A percentile compares a stretch with the other conserved stretches of the same genome.
Evolutionary conservation across 2,888 invertebrate genomes (phyloP).

Genomic region (Drepana falcataria): DNA sequence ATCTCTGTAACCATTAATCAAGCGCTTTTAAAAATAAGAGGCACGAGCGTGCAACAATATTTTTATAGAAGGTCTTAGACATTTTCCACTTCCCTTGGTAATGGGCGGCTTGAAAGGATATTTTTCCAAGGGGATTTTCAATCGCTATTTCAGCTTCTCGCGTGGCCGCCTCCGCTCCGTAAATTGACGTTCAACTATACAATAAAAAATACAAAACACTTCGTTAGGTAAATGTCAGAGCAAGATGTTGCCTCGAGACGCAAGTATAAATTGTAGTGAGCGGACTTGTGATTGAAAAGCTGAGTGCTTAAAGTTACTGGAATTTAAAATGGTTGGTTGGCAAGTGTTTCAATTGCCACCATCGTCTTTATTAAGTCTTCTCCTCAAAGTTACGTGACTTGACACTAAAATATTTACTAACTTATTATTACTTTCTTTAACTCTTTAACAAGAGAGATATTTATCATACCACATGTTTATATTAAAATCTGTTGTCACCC

Average conservation of each 20-base stretch:
- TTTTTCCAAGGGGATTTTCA: constrained; percentile 32
- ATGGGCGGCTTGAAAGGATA: constrained; percentile 39
- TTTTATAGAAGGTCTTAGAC: constrained; percentile 15
- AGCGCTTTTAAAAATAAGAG: constrained; percentile 25
- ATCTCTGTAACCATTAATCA: constrained; percentile 16
- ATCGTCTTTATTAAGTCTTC: background rate
- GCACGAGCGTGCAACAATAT: constrained; percentile 17
- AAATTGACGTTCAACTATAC: constrained; percentile 48
- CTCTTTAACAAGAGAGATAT: too few relatives aligned
- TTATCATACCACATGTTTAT: too few relatives aligned
- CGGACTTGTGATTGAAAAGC: background rate
- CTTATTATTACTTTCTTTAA: too few relatives aligned
- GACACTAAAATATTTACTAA: too few relatives aligned
- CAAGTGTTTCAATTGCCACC: background rate
- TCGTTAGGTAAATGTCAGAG: constrained; percentile 10
- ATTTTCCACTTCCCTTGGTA: constrained; percentile 33
- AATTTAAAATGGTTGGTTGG: background rate
- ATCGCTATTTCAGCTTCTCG: constrained; percentile 40
- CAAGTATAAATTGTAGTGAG: background rate
- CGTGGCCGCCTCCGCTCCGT: constrained; percentile 28
- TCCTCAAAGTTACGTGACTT: background rate
- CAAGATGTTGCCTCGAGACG: constrained; percentile 14
- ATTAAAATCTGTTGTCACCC: too few relatives aligned
- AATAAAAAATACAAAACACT: constrained; percentile 35
- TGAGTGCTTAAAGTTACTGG: background rate